Conservation (phyloP, 1,140 invertebrate genomes). For the Drosophila hydei region DNA sequence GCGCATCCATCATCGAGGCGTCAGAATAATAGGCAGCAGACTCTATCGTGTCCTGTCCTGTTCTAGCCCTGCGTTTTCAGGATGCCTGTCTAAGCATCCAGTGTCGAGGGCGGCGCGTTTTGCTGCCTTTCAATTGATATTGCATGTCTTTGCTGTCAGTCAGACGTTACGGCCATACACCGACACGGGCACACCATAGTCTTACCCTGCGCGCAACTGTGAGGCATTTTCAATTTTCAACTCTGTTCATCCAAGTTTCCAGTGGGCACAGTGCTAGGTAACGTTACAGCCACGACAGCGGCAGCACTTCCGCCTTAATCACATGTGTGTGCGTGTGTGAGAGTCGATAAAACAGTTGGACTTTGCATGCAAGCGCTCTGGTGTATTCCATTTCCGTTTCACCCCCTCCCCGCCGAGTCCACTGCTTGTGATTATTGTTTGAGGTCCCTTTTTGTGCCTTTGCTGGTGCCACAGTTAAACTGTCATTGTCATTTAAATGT, state of each 20-base stretch:
- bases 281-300: constrained; percentile 23
- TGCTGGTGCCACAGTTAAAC: constrained; percentile 58
- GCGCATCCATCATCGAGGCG: constrained; percentile 61
- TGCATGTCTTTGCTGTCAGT: constrained; percentile 58
- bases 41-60: background rate
- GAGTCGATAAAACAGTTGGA: constrained; percentile 73
- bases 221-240: constrained; percentile 71
- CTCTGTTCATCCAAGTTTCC: constrained; percentile 35
- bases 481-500: constrained; percentile 81
- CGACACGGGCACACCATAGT: constrained; percentile 21
- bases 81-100: constrained; percentile 45
- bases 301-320: constrained; percentile 49
- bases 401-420: background rate
- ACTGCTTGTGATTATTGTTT: constrained; percentile 23
- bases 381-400: background rate
- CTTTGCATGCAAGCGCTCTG: constrained; percentile 48
- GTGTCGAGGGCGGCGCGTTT: constrained; percentile 39
- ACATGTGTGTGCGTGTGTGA: constrained; percentile 9
- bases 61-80: background rate
- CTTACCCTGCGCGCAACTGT: constrained; percentile 48
- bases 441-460: constrained; percentile 38
- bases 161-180: constrained; percentile 6
- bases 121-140: constrained; percentile 56
- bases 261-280: constrained; percentile 33
- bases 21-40: constrained; percentile 46